A percentile compares a stretch with the other conserved stretches of the same genome.
Evolutionary conservation across 1,140 invertebrate species (phyloP).

Genomic region (Drosophila burlai): DNA sequence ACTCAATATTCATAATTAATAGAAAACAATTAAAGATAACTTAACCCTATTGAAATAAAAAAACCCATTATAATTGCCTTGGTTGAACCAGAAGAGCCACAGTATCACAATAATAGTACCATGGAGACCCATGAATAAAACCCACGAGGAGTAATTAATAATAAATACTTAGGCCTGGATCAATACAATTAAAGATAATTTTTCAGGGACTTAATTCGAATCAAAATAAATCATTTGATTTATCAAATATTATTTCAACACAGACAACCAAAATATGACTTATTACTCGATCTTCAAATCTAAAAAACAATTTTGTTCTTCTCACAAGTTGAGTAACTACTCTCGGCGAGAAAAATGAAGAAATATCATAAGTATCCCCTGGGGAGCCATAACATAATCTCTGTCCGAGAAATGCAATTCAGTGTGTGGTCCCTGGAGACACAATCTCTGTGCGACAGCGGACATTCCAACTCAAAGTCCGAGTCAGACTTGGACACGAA

Average conservation of each 20-base stretch:
- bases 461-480: slow-evolving; percentile 8
- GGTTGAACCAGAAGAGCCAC: background rate
- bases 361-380: slow-evolving; percentile 13
- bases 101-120: background rate
- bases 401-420: background rate
- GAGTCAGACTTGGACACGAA: slow-evolving; percentile 3
- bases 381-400: slow-evolving; percentile 13
- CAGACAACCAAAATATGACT: background rate
- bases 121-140: slow-evolving; percentile 16
- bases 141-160: background rate
- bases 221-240: too few relatives aligned
- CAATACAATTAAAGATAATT: background rate
- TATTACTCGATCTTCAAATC: background rate
- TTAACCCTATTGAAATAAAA: background rate
- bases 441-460: slow-evolving; percentile 5
- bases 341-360: background rate
- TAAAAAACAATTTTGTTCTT: background rate
- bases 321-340: slow-evolving; percentile 4
- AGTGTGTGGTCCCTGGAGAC: slow-evolving; percentile 11
- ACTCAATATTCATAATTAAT: background rate
- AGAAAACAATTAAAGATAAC: background rate
- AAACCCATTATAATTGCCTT: background rate
- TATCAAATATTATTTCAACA: background rate
- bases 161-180: background rate
- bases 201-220: background rate